Conservation (phyloP, 2,888 invertebrate species). For the Eupeodes luniger region DNA sequence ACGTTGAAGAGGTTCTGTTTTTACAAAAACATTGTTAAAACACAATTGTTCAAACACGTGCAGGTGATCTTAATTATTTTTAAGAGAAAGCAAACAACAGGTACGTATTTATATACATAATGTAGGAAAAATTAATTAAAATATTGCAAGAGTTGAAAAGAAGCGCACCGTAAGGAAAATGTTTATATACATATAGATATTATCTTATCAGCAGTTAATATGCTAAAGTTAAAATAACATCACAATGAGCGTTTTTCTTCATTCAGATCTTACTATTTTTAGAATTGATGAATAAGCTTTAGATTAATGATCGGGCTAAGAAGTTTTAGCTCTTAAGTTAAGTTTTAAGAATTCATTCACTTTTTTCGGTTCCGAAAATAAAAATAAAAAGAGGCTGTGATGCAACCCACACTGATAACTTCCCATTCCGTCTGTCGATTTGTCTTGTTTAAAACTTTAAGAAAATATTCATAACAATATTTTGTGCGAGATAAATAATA, state of each 20-base stretch:
- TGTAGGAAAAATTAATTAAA: constrained; percentile 22
- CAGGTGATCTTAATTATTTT: constrained; percentile 42
- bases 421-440: too few relatives aligned
- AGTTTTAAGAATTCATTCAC: too few relatives aligned
- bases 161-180: background rate
- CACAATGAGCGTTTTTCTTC: background rate
- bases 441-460: too few relatives aligned
- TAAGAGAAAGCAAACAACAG: constrained; percentile 16
- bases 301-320: background rate
- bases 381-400: too few relatives aligned
- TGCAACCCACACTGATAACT: too few relatives aligned
- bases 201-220: constrained; percentile 27
- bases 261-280: background rate
- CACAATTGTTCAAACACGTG: constrained; percentile 60
- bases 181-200: background rate
- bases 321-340: too few relatives aligned
- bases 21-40: constrained; percentile 52
- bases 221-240: constrained; percentile 1
- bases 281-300: background rate
- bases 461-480: too few relatives aligned
- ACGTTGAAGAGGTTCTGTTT: background rate
- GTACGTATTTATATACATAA: background rate
- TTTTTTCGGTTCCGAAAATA: too few relatives aligned
- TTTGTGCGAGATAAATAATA: too few relatives aligned
- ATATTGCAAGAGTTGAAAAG: constrained; percentile 22